Conservation (phyloP, 2,797 vertebrate species). For the Microctenopoma steveboyesi region DNA sequence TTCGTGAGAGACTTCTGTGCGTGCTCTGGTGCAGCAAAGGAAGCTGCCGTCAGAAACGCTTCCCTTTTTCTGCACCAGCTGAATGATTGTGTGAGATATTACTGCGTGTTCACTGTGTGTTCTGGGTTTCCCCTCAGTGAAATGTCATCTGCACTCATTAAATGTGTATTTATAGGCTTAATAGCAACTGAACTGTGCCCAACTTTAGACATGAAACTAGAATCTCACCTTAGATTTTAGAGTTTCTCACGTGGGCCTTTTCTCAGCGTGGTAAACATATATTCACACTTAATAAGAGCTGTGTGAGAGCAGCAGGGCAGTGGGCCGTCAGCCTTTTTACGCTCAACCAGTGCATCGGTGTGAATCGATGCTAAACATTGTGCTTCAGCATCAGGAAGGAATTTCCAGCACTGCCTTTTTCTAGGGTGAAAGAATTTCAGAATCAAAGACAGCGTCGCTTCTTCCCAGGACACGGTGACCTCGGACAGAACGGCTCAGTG, state of each 20-base stretch:
- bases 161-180: constrained; percentile 7
- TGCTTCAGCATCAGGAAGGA: background rate
- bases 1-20: constrained; percentile 13
- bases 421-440: constrained; percentile 14
- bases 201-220: background rate
- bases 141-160: constrained; percentile 19
- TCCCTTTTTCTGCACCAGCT: background rate
- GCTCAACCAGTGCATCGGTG: constrained; percentile 1
- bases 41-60: constrained; percentile 14
- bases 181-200: constrained; percentile 8
- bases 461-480: constrained; percentile 36
- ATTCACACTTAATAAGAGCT: constrained; percentile 20
- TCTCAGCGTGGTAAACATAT: constrained; percentile 17
- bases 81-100: background rate
- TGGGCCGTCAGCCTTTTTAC: constrained; percentile 1
- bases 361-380: constrained; percentile 5
- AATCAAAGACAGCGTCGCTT: background rate
- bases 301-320: constrained; percentile 8
- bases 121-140: constrained; percentile 7
- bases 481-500: constrained; percentile 11
- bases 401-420: constrained; percentile 17
- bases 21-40: constrained; percentile 27
- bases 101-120: background rate
- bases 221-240: background rate
- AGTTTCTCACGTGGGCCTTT: constrained; percentile 18